A percentile compares a stretch with the other conserved stretches of the same genome.
Conservation (phyloP, 1,140 invertebrate genomes). For the Papilio aristodemus region DNA sequence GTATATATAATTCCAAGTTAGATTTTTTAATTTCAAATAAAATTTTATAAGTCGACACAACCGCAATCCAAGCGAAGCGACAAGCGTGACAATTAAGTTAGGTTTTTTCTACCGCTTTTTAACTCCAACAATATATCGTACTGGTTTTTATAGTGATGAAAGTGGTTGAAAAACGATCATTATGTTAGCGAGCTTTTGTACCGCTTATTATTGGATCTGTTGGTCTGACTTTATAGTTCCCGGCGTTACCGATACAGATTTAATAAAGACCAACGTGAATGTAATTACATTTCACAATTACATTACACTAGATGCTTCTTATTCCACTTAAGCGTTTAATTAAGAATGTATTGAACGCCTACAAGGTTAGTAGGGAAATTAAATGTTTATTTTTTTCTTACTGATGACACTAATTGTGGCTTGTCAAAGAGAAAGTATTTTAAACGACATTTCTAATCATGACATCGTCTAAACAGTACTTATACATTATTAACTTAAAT, state of each 20-base stretch:
- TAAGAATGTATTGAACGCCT: conserved; percentile 17
- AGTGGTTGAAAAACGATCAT: conserved; percentile 60
- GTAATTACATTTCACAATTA: conserved; percentile 31
- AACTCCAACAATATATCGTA: conserved; percentile 48
- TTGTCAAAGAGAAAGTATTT: conserved; percentile 19
- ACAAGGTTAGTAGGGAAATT: conserved; percentile 29
- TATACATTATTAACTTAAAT: not conserved
- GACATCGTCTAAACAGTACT: not conserved
- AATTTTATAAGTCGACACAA: not conserved
- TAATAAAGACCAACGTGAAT: conserved; percentile 27
- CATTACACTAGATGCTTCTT: conserved; percentile 2
- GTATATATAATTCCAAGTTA: not conserved
- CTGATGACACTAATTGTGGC: not conserved
- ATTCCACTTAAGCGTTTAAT: conserved; percentile 16
- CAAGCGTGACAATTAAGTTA: conserved; percentile 69
- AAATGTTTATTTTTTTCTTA: conserved; percentile 19
- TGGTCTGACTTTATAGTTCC: not conserved
- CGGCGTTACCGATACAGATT: conserved; percentile 10
- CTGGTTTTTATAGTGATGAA: conserved; percentile 61
- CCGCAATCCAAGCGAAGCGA: conserved; percentile 36
- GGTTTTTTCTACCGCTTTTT: conserved; percentile 60
- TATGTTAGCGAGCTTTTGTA: conserved; percentile 53
- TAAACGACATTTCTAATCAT: not conserved
- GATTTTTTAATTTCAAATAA: not conserved
- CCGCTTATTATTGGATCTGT: conserved; percentile 20